Conservation (phyloP, 2,113 vertebrate genomes). For the Ictidomys tridecemlineatus region DNA sequence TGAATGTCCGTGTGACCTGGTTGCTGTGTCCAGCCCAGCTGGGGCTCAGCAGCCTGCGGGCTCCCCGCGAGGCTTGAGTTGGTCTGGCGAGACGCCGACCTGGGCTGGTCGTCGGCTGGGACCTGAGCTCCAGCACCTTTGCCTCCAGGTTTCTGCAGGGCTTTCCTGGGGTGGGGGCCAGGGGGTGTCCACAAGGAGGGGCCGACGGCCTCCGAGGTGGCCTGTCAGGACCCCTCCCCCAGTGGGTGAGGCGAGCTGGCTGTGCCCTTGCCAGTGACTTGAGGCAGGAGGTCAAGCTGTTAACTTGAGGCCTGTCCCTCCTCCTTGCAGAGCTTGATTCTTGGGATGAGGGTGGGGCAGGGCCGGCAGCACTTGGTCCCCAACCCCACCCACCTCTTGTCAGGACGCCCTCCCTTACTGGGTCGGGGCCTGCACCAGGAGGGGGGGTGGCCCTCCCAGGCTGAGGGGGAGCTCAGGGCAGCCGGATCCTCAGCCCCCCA, state of each 20-base stretch:
- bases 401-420: too few species aligned
- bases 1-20: not conserved
- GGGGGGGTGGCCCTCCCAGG: too few species aligned
- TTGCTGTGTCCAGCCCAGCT: not conserved
- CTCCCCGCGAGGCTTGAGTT: not conserved
- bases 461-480: not conserved
- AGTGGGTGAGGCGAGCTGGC: not conserved
- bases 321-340: not conserved
- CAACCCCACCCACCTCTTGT: not conserved
- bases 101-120: not conserved
- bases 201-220: too few species aligned
- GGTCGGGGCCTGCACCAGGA: too few species aligned
- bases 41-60: not conserved
- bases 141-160: not conserved
- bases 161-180: not conserved
- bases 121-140: accelerated
- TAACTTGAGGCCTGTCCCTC: too few species aligned
- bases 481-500: not conserved
- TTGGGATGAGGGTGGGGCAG: too few species aligned
- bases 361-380: not conserved
- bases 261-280: not conserved
- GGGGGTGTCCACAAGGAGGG: not conserved
- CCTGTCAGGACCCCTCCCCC: too few species aligned
- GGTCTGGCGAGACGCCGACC: not conserved
- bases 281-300: not conserved